Evolutionary conservation across 2,888 invertebrate species (phyloP), one percentile per base, ranked within the genome.

Genomic region (Neria commutata): DNA sequence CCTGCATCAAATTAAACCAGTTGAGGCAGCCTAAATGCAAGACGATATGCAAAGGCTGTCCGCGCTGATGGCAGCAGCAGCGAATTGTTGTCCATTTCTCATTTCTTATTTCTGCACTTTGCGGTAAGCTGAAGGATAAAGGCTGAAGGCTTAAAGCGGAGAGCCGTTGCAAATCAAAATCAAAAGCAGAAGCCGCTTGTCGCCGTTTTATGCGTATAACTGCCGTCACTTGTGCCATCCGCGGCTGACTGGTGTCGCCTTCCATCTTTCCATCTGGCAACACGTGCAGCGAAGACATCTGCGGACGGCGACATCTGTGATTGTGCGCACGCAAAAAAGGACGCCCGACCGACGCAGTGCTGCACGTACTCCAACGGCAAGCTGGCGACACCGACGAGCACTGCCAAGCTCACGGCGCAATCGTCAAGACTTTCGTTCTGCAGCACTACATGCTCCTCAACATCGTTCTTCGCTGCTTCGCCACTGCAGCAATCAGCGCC

Each of bases 91-190:
- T n/a, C n/a, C n/a, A n/a, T n/a, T n/a, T n/a, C n/a, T n/a, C n/a
- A n/a, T n/a, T n/a, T n/a, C n/a, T n/a, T n/a, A n/a, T n/a, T n/a
- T n/a, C n/a, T n/a, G n/a, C n/a, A n/a, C n/a, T n/a, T n/a, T n/a
- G n/a, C n/a, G n/a, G n/a, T n/a, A n/a, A n/a, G n/a, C n/a, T n/a
- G n/a, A n/a, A 29, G 6, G 29, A 29, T 11, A 29, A 29, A 29
- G 6, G 29, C 29, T 29, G n/a, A n/a, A n/a, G n/a, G n/a, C n/a
- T n/a, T n/a, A n/a, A n/a, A n/a, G 14, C 37, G 42, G 19, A 26
- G 29, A 21, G 54, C 46, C 46, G 54, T 54, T 54, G n/a, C n/a
- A 54, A 54, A 54, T 54, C 54, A 54, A 54, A n/a, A n/a, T n/a
- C n/a, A n/a, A n/a, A n/a, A n/a, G n/a, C n/a, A n/a, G n/a, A n/a